Percentiles rank a stretch among this genome's conserved stretches.
Conservation (phyloP, 2,797 vertebrate genomes). For the Pangasius krempfi region DNA sequence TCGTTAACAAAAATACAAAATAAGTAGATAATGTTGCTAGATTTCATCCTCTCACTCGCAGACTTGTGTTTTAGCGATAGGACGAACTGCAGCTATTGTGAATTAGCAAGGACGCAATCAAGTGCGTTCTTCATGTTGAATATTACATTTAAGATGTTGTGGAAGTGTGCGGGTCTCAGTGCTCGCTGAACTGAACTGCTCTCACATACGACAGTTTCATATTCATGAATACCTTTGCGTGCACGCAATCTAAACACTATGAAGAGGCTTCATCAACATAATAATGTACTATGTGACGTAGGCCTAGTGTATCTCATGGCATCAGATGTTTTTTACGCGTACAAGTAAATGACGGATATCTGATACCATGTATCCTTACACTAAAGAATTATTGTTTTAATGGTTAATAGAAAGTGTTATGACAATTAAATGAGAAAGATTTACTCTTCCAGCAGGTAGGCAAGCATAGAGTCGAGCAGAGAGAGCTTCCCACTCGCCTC, state of each 20-base stretch:
- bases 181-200: neutral
- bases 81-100: too few species aligned
- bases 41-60: neutral
- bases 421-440: slow-evolving; percentile 39
- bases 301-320: too few species aligned
- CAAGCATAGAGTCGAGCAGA: slow-evolving; percentile 84
- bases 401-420: neutral
- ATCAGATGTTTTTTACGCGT: too few species aligned
- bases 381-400: neutral
- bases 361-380: too few species aligned
- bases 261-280: neutral
- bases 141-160: too few species aligned
- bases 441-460: slow-evolving; percentile 80
- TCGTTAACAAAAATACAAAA: neutral
- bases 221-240: neutral
- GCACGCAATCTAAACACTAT: neutral
- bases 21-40: too few species aligned
- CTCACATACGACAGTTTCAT: neutral
- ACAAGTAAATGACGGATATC: neutral
- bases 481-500: slow-evolving; percentile 90
- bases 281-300: too few species aligned
- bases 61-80: too few species aligned
- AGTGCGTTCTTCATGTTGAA: neutral
- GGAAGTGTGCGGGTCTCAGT: neutral
- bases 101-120: too few species aligned